Percentiles rank a stretch among this genome's conserved stretches.
Evolutionary conservation across 2,113 vertebrate species (phyloP).

Genomic region (Galemys pyrenaicus): DNA sequence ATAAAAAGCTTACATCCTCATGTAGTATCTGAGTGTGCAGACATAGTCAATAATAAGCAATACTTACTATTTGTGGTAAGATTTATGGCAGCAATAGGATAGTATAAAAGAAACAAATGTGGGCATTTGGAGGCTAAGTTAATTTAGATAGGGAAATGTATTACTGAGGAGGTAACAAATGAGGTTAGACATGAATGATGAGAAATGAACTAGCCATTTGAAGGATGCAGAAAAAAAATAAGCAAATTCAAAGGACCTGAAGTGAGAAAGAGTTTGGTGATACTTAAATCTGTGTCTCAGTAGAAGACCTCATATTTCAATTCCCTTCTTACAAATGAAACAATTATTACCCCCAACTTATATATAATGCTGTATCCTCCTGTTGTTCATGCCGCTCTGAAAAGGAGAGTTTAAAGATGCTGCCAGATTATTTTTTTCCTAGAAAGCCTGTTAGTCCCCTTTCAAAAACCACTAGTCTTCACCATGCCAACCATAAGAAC

Average conservation of each 20-base stretch:
- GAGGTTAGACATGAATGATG: not conserved
- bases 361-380: not conserved
- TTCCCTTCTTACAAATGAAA: not conserved
- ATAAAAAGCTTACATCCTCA: not conserved
- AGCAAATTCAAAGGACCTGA: not conserved
- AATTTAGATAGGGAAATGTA: not conserved
- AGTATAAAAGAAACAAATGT: not conserved
- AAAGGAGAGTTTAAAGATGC: not conserved
- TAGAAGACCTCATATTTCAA: not conserved
- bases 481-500: not conserved
- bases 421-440: not conserved
- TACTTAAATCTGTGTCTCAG: not conserved
- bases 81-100: not conserved
- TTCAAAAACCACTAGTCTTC: not conserved
- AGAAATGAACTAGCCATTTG: not conserved
- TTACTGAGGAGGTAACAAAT: not conserved
- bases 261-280: not conserved
- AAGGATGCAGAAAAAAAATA: not conserved
- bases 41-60: not conserved
- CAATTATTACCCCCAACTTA: not conserved
- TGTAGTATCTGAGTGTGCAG: not conserved
- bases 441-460: not conserved
- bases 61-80: not conserved
- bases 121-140: not conserved
- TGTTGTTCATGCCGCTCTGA: not conserved